Percentiles rank a stretch among this genome's conserved stretches.
These are phyloP conservation scores for Physella acuta DNA, from an alignment of 1,140 invertebrate species.

Conservation along the genomic window DNA sequence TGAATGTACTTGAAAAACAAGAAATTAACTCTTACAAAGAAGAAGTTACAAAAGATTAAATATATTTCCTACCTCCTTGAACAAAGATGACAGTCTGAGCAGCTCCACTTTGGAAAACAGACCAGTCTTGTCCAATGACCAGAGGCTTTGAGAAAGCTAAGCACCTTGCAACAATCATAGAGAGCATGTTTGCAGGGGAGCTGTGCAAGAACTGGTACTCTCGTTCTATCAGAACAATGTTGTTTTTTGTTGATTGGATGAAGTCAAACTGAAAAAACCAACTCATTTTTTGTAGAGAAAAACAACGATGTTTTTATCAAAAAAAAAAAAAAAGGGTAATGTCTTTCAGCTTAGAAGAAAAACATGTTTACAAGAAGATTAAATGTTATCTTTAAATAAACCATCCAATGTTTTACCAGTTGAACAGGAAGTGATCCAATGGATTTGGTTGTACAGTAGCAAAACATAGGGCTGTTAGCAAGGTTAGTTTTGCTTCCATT, in stretches of 20 bases:
- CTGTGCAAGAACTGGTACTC: conserved; percentile 38
- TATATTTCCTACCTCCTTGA: conserved; percentile 3
- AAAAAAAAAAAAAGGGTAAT: too few species aligned
- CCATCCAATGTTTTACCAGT: conserved; percentile 30
- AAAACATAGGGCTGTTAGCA: conserved; percentile 33
- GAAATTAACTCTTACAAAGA: background rate
- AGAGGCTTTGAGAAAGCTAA: conserved; percentile 38
- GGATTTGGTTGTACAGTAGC: conserved; percentile 33
- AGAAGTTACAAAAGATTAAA: too few species aligned
- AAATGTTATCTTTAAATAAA: too few species aligned
- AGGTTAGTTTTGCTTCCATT: too few species aligned
- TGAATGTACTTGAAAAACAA: background rate
- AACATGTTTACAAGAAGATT: too few species aligned
- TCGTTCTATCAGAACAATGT: conserved; percentile 35
- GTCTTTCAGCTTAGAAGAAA: too few species aligned
- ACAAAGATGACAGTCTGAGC: conserved; percentile 42
- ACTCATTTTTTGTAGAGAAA: too few species aligned
- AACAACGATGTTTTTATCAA: too few species aligned
- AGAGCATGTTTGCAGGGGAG: conserved; percentile 31
- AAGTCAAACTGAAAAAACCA: conserved; percentile 44
- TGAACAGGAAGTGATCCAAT: conserved; percentile 29
- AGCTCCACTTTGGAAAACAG: conserved; percentile 47
- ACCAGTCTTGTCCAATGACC: conserved; percentile 34
- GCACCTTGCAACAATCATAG: conserved; percentile 34
- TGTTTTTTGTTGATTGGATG: conserved; percentile 27